phyloP scores from a whole-genome alignment of 2,888 invertebrate genomes.

The Alsophila aescularia region DNA sequence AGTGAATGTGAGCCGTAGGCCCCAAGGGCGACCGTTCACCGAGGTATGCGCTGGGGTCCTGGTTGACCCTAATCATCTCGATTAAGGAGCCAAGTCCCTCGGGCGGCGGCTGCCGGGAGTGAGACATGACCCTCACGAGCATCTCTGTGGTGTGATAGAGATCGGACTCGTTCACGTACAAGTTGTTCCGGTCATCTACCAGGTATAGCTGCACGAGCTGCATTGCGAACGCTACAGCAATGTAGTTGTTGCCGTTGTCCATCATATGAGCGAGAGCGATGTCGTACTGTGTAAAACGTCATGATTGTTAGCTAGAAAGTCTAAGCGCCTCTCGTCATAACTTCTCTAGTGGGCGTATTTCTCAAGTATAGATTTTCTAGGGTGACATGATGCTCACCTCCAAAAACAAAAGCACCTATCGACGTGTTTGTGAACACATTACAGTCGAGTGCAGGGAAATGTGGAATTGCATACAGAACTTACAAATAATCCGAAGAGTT shows the following conservation, averaged over 20 bases:
- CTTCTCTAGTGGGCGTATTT: too few relatives aligned
- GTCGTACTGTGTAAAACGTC: conserved; percentile 86
- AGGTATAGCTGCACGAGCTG: conserved; percentile 94
- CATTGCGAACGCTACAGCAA: conserved; percentile 95
- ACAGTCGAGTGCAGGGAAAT: too few relatives aligned
- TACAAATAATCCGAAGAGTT: too few relatives aligned
- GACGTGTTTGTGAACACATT: too few relatives aligned
- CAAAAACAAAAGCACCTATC: too few relatives aligned
- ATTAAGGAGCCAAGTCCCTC: conserved; percentile 93
- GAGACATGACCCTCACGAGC: conserved; percentile 89
- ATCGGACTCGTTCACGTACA: conserved; percentile 92
- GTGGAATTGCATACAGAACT: too few relatives aligned
- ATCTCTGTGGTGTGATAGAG: conserved; percentile 94
- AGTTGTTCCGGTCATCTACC: conserved; percentile 91
- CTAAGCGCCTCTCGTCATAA: too few relatives aligned
- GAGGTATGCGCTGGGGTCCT: conserved; percentile 88
- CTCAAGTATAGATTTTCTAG: neutral
- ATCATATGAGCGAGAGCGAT: conserved; percentile 92
- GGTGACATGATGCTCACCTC: too few relatives aligned
- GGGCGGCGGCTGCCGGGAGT: conserved; percentile 90
- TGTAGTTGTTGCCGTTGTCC: conserved; percentile 92
- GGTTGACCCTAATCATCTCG: conserved; percentile 90
- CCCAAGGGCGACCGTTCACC: conserved; percentile 91
- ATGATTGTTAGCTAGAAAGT: too few relatives aligned
- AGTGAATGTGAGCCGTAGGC: conserved; percentile 95